A percentile compares a stretch with the other conserved stretches of the same genome.
phyloP scores from a whole-genome alignment of 2,113 vertebrate genomes.

The Ardeotis arabs region DNA sequence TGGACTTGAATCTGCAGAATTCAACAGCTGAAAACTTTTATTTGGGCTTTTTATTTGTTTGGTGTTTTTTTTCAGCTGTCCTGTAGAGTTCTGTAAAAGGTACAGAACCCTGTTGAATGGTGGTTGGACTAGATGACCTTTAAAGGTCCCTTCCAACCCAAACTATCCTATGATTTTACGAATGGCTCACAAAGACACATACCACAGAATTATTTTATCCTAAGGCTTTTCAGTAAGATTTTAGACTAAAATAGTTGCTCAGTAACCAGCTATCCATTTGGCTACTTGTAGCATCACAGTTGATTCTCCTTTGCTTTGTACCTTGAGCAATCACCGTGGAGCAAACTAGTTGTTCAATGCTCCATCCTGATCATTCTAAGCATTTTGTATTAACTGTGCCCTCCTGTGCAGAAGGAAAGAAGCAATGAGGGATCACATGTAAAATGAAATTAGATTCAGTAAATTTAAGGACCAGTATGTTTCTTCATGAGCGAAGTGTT shows the following conservation, averaged over 20 bases:
- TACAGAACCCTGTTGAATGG: not conserved
- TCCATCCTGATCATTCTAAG: not conserved
- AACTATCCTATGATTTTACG: too few species aligned
- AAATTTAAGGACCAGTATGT: not conserved
- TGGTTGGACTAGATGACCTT: not conserved
- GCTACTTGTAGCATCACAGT: not conserved
- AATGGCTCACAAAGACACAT: not conserved
- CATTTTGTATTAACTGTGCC: not conserved
- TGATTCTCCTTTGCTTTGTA: not conserved
- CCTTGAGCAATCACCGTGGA: not conserved
- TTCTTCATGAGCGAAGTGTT: not conserved
- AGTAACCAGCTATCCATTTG: not conserved
- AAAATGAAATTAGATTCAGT: not conserved
- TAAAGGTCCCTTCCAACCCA: too few species aligned
- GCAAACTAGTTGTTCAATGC: not conserved
- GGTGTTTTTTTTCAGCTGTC: not conserved
- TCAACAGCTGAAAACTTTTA: not conserved
- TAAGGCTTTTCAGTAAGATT: not conserved
- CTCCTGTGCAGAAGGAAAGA: not conserved
- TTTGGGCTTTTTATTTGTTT: not conserved
- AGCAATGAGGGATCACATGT: not conserved
- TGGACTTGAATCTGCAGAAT: not conserved
- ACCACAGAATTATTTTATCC: not conserved
- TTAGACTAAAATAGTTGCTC: not conserved
- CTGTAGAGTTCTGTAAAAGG: not conserved